Conservation (phyloP, 2,888 invertebrate genomes). For the Nymphalis c-album region DNA sequence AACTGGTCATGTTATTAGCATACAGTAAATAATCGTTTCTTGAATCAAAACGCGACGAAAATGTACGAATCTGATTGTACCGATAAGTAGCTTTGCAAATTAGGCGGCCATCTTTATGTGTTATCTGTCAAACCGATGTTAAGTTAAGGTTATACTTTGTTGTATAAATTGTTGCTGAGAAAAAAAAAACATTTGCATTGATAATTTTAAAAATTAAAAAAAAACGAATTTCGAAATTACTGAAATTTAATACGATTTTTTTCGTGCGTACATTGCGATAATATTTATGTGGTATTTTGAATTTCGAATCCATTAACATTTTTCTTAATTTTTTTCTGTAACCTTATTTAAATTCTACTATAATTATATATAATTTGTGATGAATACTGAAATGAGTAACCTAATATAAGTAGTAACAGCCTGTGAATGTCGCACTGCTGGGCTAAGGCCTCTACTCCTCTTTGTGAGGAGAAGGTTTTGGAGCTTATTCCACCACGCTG, state of each 20-base stretch:
- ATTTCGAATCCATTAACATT: no score
- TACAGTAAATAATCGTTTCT: constrained; percentile 64
- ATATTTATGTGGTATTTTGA: no score
- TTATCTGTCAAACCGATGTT: constrained; percentile 20
- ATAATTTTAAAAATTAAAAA: background rate
- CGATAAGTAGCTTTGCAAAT: constrained; percentile 64
- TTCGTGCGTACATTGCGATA: no score
- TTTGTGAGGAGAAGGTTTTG: no score
- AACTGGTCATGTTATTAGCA: constrained; percentile 64
- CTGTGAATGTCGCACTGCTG: no score
- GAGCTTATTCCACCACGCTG: no score
- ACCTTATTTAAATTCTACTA: background rate
- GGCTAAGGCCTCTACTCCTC: no score
- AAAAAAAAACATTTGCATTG: no score
- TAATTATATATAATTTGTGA: no score
- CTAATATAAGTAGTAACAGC: no score
- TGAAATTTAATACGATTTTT: background rate
- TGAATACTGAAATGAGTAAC: background rate
- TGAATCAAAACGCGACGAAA: constrained; percentile 64
- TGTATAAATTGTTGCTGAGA: background rate
- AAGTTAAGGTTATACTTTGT: constrained; percentile 11
- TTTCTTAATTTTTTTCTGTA: background rate
- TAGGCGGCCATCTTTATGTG: constrained; percentile 39
- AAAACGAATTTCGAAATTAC: background rate
- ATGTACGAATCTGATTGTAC: constrained; percentile 61